Percentiles rank a stretch among this genome's conserved stretches.
phyloP scores from a whole-genome alignment of 1,140 invertebrate species.

The Penaeus japonicus region DNA sequence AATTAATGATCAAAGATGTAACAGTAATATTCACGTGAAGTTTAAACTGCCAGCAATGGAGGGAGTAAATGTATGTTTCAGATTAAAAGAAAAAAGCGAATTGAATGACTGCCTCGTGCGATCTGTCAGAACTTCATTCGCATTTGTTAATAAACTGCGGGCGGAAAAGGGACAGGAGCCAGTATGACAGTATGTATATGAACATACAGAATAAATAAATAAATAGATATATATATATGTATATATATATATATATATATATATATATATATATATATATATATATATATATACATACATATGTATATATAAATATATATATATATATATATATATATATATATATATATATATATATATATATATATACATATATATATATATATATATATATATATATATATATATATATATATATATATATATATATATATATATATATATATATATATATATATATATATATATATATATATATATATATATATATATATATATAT shows the following conservation, averaged over 20 bases:
- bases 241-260: slow-evolving; percentile 6
- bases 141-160: no score
- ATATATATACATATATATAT: not conserved
- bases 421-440: not conserved
- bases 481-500: no score
- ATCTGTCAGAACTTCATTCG: no score
- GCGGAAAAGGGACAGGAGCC: no score
- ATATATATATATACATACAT: not conserved
- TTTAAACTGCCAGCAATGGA: no score
- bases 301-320: not conserved
- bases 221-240: not conserved
- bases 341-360: not conserved
- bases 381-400: not conserved
- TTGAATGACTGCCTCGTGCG: no score
- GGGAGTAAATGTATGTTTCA: no score
- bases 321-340: not conserved
- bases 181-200: no score
- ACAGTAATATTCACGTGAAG: no score
- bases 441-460: not conserved
- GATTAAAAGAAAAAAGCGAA: no score
- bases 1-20: no score
- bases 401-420: no score
- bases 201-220: not conserved
- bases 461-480: not conserved
- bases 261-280: slow-evolving; percentile 6